Conservation (phyloP, 2,888 invertebrate species). For the Eremobia ochroleuca region DNA sequence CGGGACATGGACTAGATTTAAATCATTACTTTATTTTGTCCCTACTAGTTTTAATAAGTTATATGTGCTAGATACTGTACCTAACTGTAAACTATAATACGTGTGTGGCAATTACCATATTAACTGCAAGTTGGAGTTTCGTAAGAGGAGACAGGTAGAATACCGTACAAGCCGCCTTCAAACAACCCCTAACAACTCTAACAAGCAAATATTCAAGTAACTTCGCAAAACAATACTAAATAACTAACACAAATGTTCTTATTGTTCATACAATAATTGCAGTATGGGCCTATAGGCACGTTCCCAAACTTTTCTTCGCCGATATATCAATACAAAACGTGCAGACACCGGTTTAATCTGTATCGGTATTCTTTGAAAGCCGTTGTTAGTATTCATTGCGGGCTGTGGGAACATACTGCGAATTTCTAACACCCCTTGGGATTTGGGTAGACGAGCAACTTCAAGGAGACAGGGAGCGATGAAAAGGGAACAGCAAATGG, state of each 20-base stretch:
- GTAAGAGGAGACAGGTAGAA: no score
- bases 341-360: slow-evolving; percentile 67
- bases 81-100: no score
- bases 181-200: background rate
- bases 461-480: background rate
- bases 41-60: no score
- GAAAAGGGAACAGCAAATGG: slow-evolving; percentile 19
- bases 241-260: slow-evolving; percentile 56
- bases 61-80: no score
- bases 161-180: no score
- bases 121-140: no score
- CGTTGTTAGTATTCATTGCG: slow-evolving; percentile 69
- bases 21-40: no score
- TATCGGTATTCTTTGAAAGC: slow-evolving; percentile 67
- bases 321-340: slow-evolving; percentile 67
- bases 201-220: slow-evolving; percentile 21
- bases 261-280: slow-evolving; percentile 47
- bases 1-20: no score
- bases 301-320: slow-evolving; percentile 42
- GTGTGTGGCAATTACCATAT: no score
- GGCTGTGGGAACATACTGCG: slow-evolving; percentile 64
- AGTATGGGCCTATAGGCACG: slow-evolving; percentile 38
- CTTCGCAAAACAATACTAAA: slow-evolving; percentile 16
- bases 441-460: slow-evolving; percentile 47
- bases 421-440: slow-evolving; percentile 64